These are phyloP conservation scores for Drosophila borealis DNA, from an alignment of 2,888 invertebrate species.

Conservation along the genomic window DNA sequence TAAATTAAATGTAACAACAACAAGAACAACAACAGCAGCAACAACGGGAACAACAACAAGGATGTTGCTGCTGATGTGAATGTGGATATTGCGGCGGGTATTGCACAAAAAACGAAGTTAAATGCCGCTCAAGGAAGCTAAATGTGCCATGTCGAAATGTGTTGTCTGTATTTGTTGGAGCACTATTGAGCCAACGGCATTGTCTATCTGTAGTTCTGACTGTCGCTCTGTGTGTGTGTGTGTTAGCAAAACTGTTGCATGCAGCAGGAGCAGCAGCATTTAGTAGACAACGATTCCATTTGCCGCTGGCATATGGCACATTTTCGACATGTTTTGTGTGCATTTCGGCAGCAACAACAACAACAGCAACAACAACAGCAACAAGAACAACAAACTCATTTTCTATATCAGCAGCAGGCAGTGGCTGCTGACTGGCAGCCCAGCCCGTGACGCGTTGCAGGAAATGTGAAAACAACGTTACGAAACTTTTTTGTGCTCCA, in stretches of 20 bases:
- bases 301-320: slow-evolving; percentile 80
- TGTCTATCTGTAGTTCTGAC: slow-evolving; percentile 44
- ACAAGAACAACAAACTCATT: slow-evolving; percentile 22
- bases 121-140: slow-evolving; percentile 80
- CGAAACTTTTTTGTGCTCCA: slow-evolving; percentile 74
- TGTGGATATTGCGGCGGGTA: slow-evolving; percentile 25
- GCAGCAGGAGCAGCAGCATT: slow-evolving; percentile 49
- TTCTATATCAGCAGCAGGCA: slow-evolving; percentile 47
- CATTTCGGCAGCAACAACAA: slow-evolving; percentile 71
- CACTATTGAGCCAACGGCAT: slow-evolving; percentile 59
- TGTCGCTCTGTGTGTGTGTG: slow-evolving; percentile 32
- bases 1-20: slow-evolving; percentile 63
- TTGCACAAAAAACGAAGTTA: slow-evolving; percentile 67
- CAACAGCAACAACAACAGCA: slow-evolving; percentile 57
- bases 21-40: slow-evolving; percentile 2
- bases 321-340: slow-evolving; percentile 79
- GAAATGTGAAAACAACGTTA: slow-evolving; percentile 81
- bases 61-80: not conserved
- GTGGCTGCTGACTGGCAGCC: slow-evolving; percentile 55
- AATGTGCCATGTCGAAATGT: slow-evolving; percentile 80
- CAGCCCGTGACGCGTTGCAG: slow-evolving; percentile 68
- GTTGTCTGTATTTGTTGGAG: slow-evolving; percentile 45
- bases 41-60: slow-evolving; percentile 30
- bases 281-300: slow-evolving; percentile 58
- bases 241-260: slow-evolving; percentile 72